Conservation (phyloP, 2,113 vertebrate genomes). For the Stigmatopora nigra region DNA sequence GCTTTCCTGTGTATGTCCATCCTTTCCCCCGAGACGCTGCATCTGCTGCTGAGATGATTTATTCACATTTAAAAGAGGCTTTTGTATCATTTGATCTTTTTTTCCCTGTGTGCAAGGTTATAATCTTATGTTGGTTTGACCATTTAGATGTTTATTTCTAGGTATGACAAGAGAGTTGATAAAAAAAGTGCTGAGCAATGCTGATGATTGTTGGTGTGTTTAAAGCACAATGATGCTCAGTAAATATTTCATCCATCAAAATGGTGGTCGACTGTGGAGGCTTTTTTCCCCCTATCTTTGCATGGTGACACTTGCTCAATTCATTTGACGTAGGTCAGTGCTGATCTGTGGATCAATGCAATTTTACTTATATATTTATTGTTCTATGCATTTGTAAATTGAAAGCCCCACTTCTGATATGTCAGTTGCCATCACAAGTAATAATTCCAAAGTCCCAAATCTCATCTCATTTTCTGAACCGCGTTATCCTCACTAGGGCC, state of each 20-base stretch:
- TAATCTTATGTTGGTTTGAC: not conserved
- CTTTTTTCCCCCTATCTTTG: slow-evolving; percentile 21
- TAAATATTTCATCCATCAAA: slow-evolving; percentile 56
- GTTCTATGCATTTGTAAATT: not conserved
- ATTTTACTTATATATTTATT: not conserved
- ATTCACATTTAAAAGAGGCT: not conserved
- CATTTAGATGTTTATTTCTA: not conserved
- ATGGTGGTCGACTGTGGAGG: slow-evolving; percentile 55
- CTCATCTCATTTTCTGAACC: no score
- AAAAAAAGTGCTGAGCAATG: slow-evolving; percentile 11
- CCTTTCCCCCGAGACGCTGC: not conserved
- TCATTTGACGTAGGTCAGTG: slow-evolving; percentile 13
- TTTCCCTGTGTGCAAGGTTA: not conserved
- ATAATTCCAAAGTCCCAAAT: no score
- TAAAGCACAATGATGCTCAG: slow-evolving; percentile 4
- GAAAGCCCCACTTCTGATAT: not conserved
- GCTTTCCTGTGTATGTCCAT: slow-evolving; percentile 32
- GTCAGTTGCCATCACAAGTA: no score
- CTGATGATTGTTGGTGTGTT: not conserved
- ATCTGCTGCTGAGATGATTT: slow-evolving; percentile 1
- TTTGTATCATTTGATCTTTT: no score
- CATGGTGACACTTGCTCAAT: slow-evolving; percentile 36
- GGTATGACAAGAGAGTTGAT: not conserved
- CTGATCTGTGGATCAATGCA: not conserved
- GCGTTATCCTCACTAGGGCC: no score